Base-by-base conservation (phyloP, 2,797 vertebrate species). In the Onychomys torridus region DNA sequence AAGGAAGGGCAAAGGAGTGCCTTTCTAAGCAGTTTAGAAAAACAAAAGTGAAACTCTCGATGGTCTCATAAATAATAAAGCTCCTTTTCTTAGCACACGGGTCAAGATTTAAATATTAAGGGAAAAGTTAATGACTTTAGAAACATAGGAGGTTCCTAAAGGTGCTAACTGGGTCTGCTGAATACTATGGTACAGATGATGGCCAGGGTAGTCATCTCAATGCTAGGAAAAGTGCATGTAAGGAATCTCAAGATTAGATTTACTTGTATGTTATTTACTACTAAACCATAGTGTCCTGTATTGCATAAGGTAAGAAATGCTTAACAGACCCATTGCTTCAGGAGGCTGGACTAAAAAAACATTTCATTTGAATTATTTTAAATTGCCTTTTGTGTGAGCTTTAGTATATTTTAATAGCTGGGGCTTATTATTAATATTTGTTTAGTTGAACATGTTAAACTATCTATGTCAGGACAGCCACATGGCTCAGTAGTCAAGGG, bases 21-120 rank as follows among this genome's bases (percentile, higher is more conserved):
- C 78, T 96, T 96, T 78, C 57, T 85, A 86, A 95, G 34, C 77
- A 89, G 19, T 76, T 84, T 77, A 61, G 85, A 46, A 90, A 92
- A 94, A 76, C 16, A 94, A 43, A 93, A 88, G 29, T 59, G 81
- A 92, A 69, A 90, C 1, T 21, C 83, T 90, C 81, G 43, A 46
- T 92, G 52, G 10, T 93, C 21, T 32, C 37, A 13, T 88, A 84
- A 75, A 65, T 93, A 83, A 55, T 91, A 59, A 73, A 63, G 7
- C 40, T 78, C 3, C 81, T 89, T 94, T 92, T 46, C 61, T 76
- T 73, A 92, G 65, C 59, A 75, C 8, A 52, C 43, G 23, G 92
- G n/a, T 73, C 14, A 73, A 52, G 25, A 37, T 88, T 88, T 37
- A 96, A 96, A 90, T 92, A 71, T 75, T 89, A 55, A 94, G 83